Base-by-base conservation (phyloP, 2,888 invertebrate genomes). In the Aphodius sticticus region DNA sequence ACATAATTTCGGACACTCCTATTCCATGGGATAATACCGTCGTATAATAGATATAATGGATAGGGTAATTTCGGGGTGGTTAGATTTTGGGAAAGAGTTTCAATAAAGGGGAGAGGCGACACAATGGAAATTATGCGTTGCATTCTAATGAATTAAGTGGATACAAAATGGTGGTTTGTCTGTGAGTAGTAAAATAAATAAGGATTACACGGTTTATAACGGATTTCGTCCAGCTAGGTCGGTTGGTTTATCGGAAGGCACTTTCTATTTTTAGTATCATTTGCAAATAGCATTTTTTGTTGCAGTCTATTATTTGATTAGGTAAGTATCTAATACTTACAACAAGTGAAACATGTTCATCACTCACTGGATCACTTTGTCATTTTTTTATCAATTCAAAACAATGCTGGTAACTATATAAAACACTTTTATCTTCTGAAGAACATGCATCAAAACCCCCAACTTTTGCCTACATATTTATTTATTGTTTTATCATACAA, bases 1-100 rank as follows among this genome's bases (percentile, higher is more conserved):
- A 53, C 53, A 53, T 53, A 53, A 53, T 53, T 53, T 53, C 53
- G 53, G 53, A 53, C 53, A 53, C 53, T 53, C 53, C 53, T 53
- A 7, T 53, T 2, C 53, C 53, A 53, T 53, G 53, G 53, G 53
- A 53, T 53, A 53, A 53, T 53, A 53, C 53, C 53, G 12, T 53
- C 53, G 53, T 53, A 53, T 53, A 53, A 53, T 53, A 53, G 53
- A 53, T 53, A 53, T 53, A 53, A 53, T 53, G 53, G 53, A 53
- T 53, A 53, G 53, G 53, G 53, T 53, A 53, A 53, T 53, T 53
- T 53, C 53, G 53, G 53, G 53, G 53, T 53, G 53, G 53, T 53
- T 53, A 53, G 53, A 53, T 53, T 53, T 53, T 5, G 53, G 53
- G 53, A 53, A 53, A 53, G 53, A 53, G 53, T 53, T 53, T 53